These are phyloP conservation scores for Malurus alboscapulatus DNA, from an alignment of 2,113 vertebrate genomes.

Conservation along the genomic window DNA sequence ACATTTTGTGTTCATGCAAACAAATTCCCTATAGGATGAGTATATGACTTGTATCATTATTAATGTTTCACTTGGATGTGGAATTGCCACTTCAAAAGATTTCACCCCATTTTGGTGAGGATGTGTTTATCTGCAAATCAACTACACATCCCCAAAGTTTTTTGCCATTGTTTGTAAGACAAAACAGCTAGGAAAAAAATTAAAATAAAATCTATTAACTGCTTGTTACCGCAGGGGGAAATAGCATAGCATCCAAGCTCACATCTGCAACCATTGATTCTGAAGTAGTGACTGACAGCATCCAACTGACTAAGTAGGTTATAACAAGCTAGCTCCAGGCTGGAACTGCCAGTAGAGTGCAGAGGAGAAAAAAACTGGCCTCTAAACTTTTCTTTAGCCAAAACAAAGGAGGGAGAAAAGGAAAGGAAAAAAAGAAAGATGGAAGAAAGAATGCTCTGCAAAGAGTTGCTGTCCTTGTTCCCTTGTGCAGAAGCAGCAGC, in stretches of 20 bases:
- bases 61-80: conserved; percentile 21
- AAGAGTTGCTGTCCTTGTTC: conserved; percentile 29
- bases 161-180: conserved; percentile 1
- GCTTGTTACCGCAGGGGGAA: conserved; percentile 65
- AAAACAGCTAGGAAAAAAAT: conserved; percentile 72
- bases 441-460: background rate
- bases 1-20: conserved; percentile 67
- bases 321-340: conserved; percentile 76
- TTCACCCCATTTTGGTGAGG: conserved; percentile 20
- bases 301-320: conserved; percentile 75
- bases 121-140: conserved; percentile 34
- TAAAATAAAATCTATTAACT: conserved; percentile 78
- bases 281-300: conserved; percentile 74
- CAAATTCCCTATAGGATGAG: conserved; percentile 60
- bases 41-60: conserved; percentile 62
- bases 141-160: conserved; percentile 27
- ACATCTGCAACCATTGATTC: conserved; percentile 75
- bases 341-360: conserved; percentile 62
- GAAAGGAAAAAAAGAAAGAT: background rate
- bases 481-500: conserved; percentile 36
- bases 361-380: conserved; percentile 59
- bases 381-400: conserved; percentile 66
- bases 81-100: conserved; percentile 51
- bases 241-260: conserved; percentile 53
- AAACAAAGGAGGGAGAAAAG: conserved; percentile 49